phyloP scores from a whole-genome alignment of 1,140 invertebrate genomes.

The Aethina tumida region DNA sequence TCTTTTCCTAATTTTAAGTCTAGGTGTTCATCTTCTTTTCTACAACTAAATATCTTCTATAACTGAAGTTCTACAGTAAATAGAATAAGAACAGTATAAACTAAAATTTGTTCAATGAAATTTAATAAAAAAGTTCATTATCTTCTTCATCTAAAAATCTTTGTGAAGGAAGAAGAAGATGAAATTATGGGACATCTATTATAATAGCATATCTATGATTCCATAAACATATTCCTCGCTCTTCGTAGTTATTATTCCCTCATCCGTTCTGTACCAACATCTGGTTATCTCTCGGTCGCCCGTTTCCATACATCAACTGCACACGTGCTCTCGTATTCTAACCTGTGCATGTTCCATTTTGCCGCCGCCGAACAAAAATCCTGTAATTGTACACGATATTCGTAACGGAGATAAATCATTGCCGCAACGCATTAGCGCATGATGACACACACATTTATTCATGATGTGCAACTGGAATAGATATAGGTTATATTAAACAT shows the following conservation, averaged over 20 bases:
- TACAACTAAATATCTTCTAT: no score
- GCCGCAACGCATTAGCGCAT: not conserved
- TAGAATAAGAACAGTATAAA: no score
- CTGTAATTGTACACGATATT: not conserved
- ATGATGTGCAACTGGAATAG: not conserved
- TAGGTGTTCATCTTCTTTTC: no score
- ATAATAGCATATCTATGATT: no score
- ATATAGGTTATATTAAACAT: slow-evolving; percentile 1
- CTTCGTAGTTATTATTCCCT: not conserved
- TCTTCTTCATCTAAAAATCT: no score
- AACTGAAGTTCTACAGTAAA: no score
- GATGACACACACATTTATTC: not conserved
- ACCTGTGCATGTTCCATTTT: not conserved
- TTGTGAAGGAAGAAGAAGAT: no score
- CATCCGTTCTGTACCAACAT: not conserved
- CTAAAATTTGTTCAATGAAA: no score
- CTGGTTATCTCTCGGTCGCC: slow-evolving; percentile 1
- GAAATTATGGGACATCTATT: no score
- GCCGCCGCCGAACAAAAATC: not conserved
- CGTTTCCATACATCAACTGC: slow-evolving; percentile 1
- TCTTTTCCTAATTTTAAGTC: no score
- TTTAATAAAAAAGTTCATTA: no score
- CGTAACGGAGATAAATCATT: not conserved
- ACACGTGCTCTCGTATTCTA: slow-evolving; percentile 1
- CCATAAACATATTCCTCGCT: no score